These are phyloP conservation scores for Apamea anceps DNA, from an alignment of 2,888 invertebrate species.

Conservation along the genomic window DNA sequence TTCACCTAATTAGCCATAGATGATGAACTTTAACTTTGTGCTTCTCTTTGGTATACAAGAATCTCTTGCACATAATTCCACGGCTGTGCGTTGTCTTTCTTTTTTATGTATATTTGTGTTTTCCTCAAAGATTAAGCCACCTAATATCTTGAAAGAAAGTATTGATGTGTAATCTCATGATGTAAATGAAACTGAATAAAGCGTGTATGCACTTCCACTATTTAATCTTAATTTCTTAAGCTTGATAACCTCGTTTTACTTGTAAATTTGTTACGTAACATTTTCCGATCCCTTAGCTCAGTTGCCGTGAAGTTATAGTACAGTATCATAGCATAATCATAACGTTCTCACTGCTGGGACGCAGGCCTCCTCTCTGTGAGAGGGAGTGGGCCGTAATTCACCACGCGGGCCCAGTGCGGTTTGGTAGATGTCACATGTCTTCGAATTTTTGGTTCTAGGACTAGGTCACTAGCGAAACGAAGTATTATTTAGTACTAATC, in stretches of 20 bases:
- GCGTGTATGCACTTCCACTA: background rate
- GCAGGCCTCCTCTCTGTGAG: no score
- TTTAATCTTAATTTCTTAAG: background rate
- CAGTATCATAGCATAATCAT: no score
- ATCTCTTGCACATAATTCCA: background rate
- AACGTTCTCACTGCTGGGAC: no score
- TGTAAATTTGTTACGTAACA: background rate
- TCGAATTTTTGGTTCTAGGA: no score
- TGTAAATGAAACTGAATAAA: background rate
- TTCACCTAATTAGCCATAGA: background rate
- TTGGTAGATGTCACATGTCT: no score
- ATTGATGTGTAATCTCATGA: background rate
- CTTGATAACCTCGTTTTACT: background rate
- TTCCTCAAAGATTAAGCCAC: background rate
- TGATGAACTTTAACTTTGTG: background rate
- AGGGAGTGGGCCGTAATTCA: no score
- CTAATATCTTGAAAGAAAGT: background rate
- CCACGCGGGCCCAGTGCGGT: no score
- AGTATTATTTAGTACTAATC: no score
- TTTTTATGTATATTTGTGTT: background rate
- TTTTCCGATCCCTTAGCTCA: background rate
- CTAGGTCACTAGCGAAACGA: no score
- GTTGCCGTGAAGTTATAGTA: background rate
- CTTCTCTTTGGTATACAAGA: background rate
- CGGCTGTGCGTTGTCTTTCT: background rate